Evolutionary conservation across 2,888 invertebrate genomes (phyloP).

Genomic region (Leptinotarsa tumamoca): DNA sequence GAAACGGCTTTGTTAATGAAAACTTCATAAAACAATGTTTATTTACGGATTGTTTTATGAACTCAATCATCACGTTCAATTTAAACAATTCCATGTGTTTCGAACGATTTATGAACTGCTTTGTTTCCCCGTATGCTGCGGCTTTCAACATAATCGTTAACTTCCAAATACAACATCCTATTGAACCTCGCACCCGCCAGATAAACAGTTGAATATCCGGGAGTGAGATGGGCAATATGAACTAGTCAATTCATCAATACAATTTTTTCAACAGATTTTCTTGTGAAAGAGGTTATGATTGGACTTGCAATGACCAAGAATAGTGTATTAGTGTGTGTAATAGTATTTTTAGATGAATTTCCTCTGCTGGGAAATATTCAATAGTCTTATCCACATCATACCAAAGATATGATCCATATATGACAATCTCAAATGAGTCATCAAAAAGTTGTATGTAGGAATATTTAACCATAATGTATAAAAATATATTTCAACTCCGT

Average conservation of each 20-base stretch:
- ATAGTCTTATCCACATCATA: too few relatives aligned
- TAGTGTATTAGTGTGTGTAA: too few relatives aligned
- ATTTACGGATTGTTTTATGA: slow-evolving; percentile 56
- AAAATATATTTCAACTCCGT: too few relatives aligned
- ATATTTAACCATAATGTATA: too few relatives aligned
- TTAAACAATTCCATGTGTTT: slow-evolving; percentile 58
- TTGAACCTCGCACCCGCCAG: slow-evolving; percentile 38
- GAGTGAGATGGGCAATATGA: slow-evolving; percentile 31
- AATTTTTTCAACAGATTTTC: too few relatives aligned
- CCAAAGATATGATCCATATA: too few relatives aligned
- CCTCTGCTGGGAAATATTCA: too few relatives aligned
- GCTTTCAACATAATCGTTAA: slow-evolving; percentile 56
- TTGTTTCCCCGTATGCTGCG: slow-evolving; percentile 55
- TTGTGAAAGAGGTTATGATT: too few relatives aligned
- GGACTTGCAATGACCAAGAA: too few relatives aligned
- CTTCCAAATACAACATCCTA: slow-evolving; percentile 47
- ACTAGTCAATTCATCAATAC: neutral
- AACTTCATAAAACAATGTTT: slow-evolving; percentile 56
- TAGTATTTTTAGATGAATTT: too few relatives aligned
- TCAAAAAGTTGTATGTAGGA: too few relatives aligned
- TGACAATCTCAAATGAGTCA: too few relatives aligned
- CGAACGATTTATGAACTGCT: slow-evolving; percentile 56
- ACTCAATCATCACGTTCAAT: slow-evolving; percentile 56
- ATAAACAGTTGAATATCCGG: slow-evolving; percentile 34
- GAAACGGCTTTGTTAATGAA: slow-evolving; percentile 44